Percentiles rank a stretch among this genome's conserved stretches.
These are phyloP conservation scores for Pammene fasciana DNA, from an alignment of 2,888 invertebrate genomes.

Conservation along the genomic window DNA sequence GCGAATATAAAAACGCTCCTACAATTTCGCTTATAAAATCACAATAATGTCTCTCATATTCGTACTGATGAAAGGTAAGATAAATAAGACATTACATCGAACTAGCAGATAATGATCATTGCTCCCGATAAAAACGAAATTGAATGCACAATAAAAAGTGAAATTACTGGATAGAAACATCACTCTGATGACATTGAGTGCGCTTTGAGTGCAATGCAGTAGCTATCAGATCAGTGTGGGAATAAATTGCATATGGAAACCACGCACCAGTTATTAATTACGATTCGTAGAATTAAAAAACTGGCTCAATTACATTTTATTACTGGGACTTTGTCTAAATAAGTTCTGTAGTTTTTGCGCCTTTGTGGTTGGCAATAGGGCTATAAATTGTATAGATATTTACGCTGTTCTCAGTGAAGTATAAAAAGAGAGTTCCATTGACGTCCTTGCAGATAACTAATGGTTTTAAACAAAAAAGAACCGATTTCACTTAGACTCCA, in stretches of 20 bases:
- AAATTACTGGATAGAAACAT: constrained; percentile 68
- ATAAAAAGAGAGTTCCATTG: constrained; percentile 10
- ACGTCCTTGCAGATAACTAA: neutral
- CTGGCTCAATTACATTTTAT: constrained; percentile 31
- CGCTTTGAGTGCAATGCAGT: constrained; percentile 50
- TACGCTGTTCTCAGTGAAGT: neutral
- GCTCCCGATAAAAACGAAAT: constrained; percentile 54
- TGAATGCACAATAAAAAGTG: constrained; percentile 56
- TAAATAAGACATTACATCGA: constrained; percentile 56
- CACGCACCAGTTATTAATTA: constrained; percentile 31
- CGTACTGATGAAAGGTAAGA: constrained; percentile 43
- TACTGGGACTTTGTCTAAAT: constrained; percentile 20
- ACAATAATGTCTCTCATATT: constrained; percentile 42
- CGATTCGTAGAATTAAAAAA: constrained; percentile 26
- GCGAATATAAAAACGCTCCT: constrained; percentile 18
- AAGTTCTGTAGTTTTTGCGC: neutral
- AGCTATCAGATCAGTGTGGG: constrained; percentile 50
- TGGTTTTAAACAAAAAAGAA: too few relatives aligned
- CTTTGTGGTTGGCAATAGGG: neutral
- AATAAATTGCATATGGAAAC: constrained; percentile 30
- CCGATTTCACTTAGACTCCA: too few relatives aligned
- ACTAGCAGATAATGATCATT: constrained; percentile 55
- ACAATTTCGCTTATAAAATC: constrained; percentile 32
- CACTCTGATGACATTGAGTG: constrained; percentile 63
- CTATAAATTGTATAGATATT: neutral